Evolutionary conservation across 2,113 vertebrate species (phyloP).

Genomic region (Chauna torquata): DNA sequence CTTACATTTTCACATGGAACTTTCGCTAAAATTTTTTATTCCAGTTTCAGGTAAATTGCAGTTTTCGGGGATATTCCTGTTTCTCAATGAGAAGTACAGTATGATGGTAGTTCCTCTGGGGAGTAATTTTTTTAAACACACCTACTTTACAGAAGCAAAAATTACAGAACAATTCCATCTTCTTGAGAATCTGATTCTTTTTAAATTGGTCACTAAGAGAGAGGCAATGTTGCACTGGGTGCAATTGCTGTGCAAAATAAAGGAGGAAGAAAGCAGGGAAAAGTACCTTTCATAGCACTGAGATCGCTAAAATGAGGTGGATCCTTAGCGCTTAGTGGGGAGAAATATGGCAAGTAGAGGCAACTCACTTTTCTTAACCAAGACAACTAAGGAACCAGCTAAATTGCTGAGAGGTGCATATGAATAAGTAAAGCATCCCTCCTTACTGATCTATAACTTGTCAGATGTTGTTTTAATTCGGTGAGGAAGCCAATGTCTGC

Average conservation of each 20-base stretch:
- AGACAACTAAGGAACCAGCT: background rate
- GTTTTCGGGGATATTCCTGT: background rate
- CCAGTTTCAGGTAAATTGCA: background rate
- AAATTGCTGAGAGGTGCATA: slow-evolving; percentile 26
- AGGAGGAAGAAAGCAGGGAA: background rate
- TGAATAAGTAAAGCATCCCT: slow-evolving; percentile 50
- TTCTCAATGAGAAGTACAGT: background rate
- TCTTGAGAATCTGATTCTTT: background rate
- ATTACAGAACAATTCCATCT: background rate
- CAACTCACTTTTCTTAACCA: background rate
- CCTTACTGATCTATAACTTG: slow-evolving; percentile 15
- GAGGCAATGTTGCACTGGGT: background rate
- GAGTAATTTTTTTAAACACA: background rate
- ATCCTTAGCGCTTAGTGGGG: background rate
- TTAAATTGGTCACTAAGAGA: background rate
- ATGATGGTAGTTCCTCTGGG: background rate
- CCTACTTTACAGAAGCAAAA: background rate
- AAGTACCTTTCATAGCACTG: background rate
- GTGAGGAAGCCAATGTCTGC: background rate
- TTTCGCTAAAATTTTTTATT: background rate
- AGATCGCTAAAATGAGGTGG: background rate
- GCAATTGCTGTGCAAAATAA: background rate
- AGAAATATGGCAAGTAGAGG: background rate
- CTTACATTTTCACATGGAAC: background rate
- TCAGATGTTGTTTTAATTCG: slow-evolving; percentile 40